Conservation (phyloP, 2,888 invertebrate species). For the Acanthosoma haemorrhoidale region DNA sequence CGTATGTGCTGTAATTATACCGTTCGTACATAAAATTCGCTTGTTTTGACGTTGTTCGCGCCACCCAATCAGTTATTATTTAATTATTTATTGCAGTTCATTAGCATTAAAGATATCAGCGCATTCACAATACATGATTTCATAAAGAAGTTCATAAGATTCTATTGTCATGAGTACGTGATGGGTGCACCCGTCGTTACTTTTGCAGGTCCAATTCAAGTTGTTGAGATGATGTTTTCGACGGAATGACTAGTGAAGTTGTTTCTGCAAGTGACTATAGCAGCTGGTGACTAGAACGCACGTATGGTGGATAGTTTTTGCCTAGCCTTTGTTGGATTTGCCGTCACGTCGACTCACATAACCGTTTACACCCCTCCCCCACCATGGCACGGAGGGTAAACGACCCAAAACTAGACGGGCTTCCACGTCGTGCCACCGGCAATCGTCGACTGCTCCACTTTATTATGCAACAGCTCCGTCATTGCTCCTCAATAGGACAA, state of each 20-base stretch:
- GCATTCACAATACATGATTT: too few species aligned
- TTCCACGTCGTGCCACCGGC: background rate
- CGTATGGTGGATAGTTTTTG: slow-evolving; percentile 5
- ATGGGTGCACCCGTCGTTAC: too few species aligned
- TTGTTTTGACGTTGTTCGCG: too few species aligned
- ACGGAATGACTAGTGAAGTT: slow-evolving; percentile 1
- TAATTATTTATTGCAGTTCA: too few species aligned
- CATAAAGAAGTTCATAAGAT: too few species aligned
- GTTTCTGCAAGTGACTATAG: background rate
- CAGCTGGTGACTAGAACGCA: background rate
- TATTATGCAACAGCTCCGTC: background rate
- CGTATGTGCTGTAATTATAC: too few species aligned
- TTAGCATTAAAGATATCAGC: too few species aligned
- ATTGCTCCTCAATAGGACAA: slow-evolving; percentile 1
- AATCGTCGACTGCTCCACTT: background rate
- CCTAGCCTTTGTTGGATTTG: background rate
- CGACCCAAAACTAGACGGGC: slow-evolving; percentile 8
- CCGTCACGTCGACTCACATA: slow-evolving; percentile 5
- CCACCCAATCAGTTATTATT: too few species aligned
- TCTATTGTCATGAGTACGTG: too few species aligned
- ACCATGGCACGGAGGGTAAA: too few species aligned
- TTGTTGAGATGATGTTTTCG: background rate
- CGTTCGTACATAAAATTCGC: too few species aligned
- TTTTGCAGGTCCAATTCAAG: too few species aligned
- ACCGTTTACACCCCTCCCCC: background rate